Conservation (phyloP, 1,140 invertebrate species). For the Cydia splendana region DNA sequence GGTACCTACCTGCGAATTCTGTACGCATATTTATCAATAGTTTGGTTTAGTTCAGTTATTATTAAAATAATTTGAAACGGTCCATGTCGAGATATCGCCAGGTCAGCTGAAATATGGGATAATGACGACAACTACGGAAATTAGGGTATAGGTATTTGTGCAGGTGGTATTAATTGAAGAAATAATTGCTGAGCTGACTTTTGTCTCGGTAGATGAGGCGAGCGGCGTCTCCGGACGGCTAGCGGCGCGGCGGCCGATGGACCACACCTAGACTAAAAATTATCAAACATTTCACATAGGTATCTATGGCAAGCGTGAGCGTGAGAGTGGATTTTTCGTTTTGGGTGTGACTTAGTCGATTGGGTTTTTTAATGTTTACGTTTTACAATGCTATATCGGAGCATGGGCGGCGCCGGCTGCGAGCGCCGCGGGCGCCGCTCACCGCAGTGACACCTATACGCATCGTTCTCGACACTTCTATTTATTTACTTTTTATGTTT, state of each 20-base stretch:
- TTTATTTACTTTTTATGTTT: slow-evolving; percentile 75
- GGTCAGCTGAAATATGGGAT: background rate
- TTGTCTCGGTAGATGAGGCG: slow-evolving; percentile 79
- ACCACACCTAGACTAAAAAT: slow-evolving; percentile 73
- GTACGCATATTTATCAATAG: too few relatives aligned
- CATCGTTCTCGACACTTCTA: slow-evolving; percentile 76
- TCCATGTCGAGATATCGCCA: background rate
- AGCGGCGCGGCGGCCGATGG: slow-evolving; percentile 70
- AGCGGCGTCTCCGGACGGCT: slow-evolving; percentile 67
- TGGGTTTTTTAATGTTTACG: slow-evolving; percentile 79
- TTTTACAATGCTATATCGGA: slow-evolving; percentile 74
- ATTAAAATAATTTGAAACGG: too few relatives aligned
- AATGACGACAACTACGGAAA: background rate
- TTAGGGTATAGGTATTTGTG: background rate
- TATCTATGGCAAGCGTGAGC: slow-evolving; percentile 79
- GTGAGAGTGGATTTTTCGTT: slow-evolving; percentile 80
- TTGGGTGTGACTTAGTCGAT: slow-evolving; percentile 80
- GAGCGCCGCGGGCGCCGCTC: slow-evolving; percentile 65
- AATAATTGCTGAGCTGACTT: slow-evolving; percentile 70
- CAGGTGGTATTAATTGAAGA: slow-evolving; percentile 33
- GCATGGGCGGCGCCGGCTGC: slow-evolving; percentile 66
- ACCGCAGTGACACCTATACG: slow-evolving; percentile 60
- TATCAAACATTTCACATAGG: slow-evolving; percentile 78
- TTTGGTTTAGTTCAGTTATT: too few relatives aligned
- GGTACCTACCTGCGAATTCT: too few relatives aligned